A percentile compares a stretch with the other conserved stretches of the same genome.
phyloP scores from a whole-genome alignment of 1,140 invertebrate genomes.

The silkworm (Bombyx mori) region ASM3026992v2 NC_085115.1:2549001-2549500 shows the following conservation, averaged over 20 bases:
- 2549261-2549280: slow-evolving; percentile 67
- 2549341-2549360: slow-evolving; percentile 35
- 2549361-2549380: background rate
- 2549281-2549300: slow-evolving; percentile 62
- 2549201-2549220: slow-evolving; percentile 7
- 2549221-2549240: slow-evolving; percentile 1
- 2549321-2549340: slow-evolving; percentile 52
- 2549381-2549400: too few relatives aligned
- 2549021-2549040: slow-evolving; percentile 48
- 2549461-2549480: too few relatives aligned
- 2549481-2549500: background rate
- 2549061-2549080: slow-evolving; percentile 57
- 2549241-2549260: slow-evolving; percentile 33
- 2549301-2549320: slow-evolving; percentile 62
- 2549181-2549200: slow-evolving; percentile 18
- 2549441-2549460: too few relatives aligned
- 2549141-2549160: slow-evolving; percentile 44
- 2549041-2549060: slow-evolving; percentile 52
- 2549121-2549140: slow-evolving; percentile 56
- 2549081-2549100: slow-evolving; percentile 54
- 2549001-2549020: slow-evolving; percentile 53
- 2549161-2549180: slow-evolving; percentile 14
- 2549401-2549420: too few relatives aligned
- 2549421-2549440: too few relatives aligned
- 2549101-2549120: slow-evolving; percentile 60